Percentiles rank a stretch among this genome's conserved stretches.
These are phyloP conservation scores for Xestia xanthographa DNA, from an alignment of 2,888 invertebrate genomes.

Conservation along the genomic window DNA sequence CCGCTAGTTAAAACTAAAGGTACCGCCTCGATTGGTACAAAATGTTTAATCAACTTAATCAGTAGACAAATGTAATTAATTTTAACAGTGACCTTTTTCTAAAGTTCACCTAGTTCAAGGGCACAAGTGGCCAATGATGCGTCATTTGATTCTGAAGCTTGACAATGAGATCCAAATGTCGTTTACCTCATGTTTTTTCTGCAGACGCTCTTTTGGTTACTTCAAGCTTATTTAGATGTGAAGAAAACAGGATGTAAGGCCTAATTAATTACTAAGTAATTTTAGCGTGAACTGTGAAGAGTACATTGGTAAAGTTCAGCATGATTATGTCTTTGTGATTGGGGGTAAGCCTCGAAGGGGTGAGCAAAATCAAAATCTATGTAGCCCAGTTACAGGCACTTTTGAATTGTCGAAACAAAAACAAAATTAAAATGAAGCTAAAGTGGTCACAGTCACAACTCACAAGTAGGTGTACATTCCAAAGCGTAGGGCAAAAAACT, in stretches of 20 bases:
- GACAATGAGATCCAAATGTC: slow-evolving; percentile 38
- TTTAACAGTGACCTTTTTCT: neutral
- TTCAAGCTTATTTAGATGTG: slow-evolving; percentile 27
- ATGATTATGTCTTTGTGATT: neutral
- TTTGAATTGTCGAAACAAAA: too few relatives aligned
- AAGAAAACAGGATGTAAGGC: slow-evolving; percentile 26
- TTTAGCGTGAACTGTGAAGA: neutral
- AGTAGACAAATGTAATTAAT: neutral
- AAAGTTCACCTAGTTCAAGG: slow-evolving; percentile 27
- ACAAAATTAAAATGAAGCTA: too few relatives aligned
- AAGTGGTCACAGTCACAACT: too few relatives aligned
- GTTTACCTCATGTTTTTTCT: slow-evolving; percentile 41
- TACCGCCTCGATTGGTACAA: too few relatives aligned
- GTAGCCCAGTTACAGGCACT: too few relatives aligned
- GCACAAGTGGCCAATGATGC: neutral
- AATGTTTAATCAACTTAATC: neutral
- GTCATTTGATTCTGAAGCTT: slow-evolving; percentile 1
- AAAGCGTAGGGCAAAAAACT: too few relatives aligned
- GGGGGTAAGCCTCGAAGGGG: too few relatives aligned
- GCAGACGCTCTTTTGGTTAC: neutral
- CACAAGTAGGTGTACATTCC: too few relatives aligned
- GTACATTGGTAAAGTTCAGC: neutral
- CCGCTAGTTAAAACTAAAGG: too few relatives aligned
- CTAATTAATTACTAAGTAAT: too few relatives aligned
- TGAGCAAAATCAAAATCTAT: too few relatives aligned